A percentile compares a stretch with the other conserved stretches of the same genome.
Evolutionary conservation across 1,140 invertebrate species (phyloP).

Genomic region (Littorina saxatilis): DNA sequence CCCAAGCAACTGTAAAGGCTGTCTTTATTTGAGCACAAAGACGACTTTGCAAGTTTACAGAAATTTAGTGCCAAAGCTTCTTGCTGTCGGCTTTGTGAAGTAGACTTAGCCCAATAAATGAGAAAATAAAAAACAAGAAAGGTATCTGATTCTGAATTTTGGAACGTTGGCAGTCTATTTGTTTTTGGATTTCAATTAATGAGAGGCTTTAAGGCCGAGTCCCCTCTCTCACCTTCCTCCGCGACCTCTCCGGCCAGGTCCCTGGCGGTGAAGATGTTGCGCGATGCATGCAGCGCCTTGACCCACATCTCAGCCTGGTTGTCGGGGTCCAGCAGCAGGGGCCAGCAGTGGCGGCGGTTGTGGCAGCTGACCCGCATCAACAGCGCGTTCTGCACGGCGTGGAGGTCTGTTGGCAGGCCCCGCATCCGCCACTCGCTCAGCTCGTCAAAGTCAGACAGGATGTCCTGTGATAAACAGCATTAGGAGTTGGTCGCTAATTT

Average conservation of each 20-base stretch:
- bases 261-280: conserved; percentile 63
- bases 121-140: no score
- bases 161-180: no score
- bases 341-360: conserved; percentile 73
- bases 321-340: conserved; percentile 73
- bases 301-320: conserved; percentile 72
- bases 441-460: conserved; percentile 73
- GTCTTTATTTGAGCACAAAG: no score
- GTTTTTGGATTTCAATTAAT: no score
- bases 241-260: conserved; percentile 57
- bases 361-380: conserved; percentile 69
- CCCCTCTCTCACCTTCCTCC: conserved; percentile 52
- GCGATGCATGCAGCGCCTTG: conserved; percentile 63
- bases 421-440: conserved; percentile 70
- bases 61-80: no score
- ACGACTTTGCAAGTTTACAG: no score
- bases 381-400: conserved; percentile 72
- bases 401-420: conserved; percentile 68
- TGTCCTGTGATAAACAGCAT: conserved; percentile 52
- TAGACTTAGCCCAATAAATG: no score
- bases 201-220: no score
- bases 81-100: no score
- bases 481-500: no score
- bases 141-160: no score
- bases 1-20: no score